phyloP scores from a whole-genome alignment of 2,113 vertebrate species.

The Aphyosemion australe region DNA sequence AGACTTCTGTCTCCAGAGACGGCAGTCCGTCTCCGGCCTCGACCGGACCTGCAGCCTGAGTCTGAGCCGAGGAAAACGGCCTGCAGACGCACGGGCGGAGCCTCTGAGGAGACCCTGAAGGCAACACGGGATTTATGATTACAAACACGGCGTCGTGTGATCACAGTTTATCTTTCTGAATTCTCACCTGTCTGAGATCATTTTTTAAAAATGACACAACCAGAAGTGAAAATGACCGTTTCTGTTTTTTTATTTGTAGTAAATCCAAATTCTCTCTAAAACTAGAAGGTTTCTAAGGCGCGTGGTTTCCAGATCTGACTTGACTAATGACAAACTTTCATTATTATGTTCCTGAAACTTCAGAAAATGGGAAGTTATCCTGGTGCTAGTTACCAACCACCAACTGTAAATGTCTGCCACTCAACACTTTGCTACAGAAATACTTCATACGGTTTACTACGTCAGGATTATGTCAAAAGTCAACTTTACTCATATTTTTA shows the following conservation, averaged over 20 bases:
- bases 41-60: constrained; percentile 68
- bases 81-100: constrained; percentile 64
- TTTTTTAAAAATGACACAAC: no score
- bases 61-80: constrained; percentile 77
- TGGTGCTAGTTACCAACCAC: no score
- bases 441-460: no score
- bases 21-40: constrained; percentile 86
- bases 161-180: no score
- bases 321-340: constrained; percentile 10
- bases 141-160: no score
- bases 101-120: constrained; percentile 79
- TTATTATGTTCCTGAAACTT: neutral
- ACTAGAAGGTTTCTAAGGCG: neutral
- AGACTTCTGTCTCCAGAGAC: constrained; percentile 91
- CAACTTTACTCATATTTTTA: no score
- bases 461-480: neutral
- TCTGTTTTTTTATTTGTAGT: neutral
- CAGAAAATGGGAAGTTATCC: neutral
- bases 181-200: no score
- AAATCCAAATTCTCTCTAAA: neutral
- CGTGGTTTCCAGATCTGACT: constrained; percentile 5
- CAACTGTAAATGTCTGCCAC: no score
- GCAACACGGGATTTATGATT: neutral
- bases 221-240: neutral
- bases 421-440: no score